Evolutionary conservation across 2,113 vertebrate genomes (phyloP).

Genomic region (Muntiacus reevesi): DNA sequence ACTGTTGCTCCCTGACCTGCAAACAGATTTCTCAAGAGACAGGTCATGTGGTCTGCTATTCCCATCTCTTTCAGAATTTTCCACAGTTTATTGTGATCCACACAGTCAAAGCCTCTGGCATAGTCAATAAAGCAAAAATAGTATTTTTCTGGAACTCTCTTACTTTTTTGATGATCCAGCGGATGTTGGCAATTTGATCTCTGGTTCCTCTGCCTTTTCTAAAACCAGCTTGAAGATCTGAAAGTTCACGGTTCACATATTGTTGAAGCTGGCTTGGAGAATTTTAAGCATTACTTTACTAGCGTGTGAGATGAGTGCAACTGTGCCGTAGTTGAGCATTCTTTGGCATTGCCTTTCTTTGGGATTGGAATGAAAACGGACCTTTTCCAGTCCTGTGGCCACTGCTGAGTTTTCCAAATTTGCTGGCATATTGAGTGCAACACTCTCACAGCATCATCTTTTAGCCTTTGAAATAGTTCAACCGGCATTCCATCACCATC

Average conservation of each 20-base stretch:
- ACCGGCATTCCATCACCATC: neutral
- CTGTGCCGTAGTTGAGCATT: neutral
- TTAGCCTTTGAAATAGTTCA: neutral
- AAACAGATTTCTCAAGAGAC: neutral
- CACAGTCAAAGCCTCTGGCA: neutral
- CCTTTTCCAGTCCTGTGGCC: neutral
- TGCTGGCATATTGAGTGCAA: neutral
- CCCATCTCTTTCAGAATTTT: neutral
- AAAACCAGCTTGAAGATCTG: neutral
- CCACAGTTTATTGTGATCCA: neutral
- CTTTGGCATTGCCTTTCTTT: neutral
- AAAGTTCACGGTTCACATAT: neutral
- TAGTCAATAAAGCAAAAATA: neutral
- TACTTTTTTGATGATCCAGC: neutral
- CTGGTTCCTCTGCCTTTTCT: neutral
- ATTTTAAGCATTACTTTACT: neutral
- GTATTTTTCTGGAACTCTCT: neutral
- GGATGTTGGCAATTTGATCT: neutral
- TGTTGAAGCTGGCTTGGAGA: neutral
- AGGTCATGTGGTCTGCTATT: neutral
- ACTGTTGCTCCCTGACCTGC: neutral
- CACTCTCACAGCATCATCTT: neutral
- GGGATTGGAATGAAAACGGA: neutral
- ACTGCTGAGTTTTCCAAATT: neutral
- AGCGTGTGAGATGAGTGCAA: neutral